Evolutionary conservation across 2,113 vertebrate species (phyloP).

Genomic region (Euleptes europaea): DNA sequence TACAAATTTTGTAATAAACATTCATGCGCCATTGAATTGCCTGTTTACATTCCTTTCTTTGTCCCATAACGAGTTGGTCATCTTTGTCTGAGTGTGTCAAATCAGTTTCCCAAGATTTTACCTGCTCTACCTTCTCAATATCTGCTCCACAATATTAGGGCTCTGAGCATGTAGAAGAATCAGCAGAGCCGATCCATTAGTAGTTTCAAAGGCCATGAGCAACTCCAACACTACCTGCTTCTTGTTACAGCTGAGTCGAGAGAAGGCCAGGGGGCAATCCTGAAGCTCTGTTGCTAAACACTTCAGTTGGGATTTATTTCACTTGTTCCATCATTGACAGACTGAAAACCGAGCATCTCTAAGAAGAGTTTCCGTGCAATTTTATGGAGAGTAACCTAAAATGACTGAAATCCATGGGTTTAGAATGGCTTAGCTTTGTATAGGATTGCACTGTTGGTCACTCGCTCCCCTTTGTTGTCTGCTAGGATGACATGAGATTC

Average conservation of each 20-base stretch:
- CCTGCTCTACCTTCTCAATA: not conserved
- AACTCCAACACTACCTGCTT: not conserved
- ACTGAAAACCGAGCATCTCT: not conserved
- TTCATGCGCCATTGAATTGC: not conserved
- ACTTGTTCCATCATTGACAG: not conserved
- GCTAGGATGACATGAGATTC: not conserved
- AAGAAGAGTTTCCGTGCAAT: too few relatives aligned
- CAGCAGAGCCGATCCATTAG: not conserved
- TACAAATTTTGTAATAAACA: too few relatives aligned
- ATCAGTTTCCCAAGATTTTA: constrained; percentile 40
- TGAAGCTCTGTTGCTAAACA: not conserved
- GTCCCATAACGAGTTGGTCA: not conserved
- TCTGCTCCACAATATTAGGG: too few relatives aligned
- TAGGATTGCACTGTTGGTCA: not conserved
- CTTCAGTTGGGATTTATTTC: constrained; percentile 29
- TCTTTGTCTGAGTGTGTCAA: constrained; percentile 21
- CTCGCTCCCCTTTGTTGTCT: not conserved
- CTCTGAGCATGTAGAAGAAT: not conserved
- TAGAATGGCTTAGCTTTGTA: too few relatives aligned
- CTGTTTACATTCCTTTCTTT: not conserved
- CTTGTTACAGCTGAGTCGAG: not conserved
- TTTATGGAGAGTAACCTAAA: too few relatives aligned
- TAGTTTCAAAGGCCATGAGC: not conserved
- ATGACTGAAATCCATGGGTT: too few relatives aligned
- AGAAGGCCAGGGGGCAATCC: not conserved